These are phyloP conservation scores for Prosapia bicincta DNA, from an alignment of 2,888 invertebrate genomes.

Conservation along the genomic window DNA sequence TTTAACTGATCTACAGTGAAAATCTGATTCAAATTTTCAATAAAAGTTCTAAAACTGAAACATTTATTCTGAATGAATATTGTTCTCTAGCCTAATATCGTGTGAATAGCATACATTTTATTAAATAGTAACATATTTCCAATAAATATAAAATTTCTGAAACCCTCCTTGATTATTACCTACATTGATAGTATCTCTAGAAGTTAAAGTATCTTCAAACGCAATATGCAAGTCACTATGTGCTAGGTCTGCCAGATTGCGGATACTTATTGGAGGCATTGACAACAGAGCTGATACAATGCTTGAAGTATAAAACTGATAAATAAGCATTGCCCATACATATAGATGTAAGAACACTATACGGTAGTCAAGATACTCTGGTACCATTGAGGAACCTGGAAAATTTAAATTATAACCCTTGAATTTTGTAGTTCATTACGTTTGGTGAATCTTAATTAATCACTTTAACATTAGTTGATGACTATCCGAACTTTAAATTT, in stretches of 20 bases:
- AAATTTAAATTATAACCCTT: too few relatives aligned
- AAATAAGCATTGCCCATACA: slow-evolving; percentile 57
- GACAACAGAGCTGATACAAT: slow-evolving; percentile 63
- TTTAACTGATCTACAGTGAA: too few relatives aligned
- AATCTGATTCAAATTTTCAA: too few relatives aligned
- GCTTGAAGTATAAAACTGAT: slow-evolving; percentile 67
- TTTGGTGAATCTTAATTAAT: too few relatives aligned
- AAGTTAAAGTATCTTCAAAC: slow-evolving; percentile 53
- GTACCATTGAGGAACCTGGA: slow-evolving; percentile 18
- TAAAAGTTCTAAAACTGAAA: too few relatives aligned
- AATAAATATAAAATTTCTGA: background rate
- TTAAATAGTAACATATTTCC: background rate
- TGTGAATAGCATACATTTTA: background rate
- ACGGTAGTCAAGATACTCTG: slow-evolving; percentile 43
- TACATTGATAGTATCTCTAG: slow-evolving; percentile 18
- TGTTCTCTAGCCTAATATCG: background rate
- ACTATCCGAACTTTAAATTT: too few relatives aligned
- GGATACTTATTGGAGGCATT: slow-evolving; percentile 59
- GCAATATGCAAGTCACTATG: slow-evolving; percentile 58
- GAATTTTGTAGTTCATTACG: too few relatives aligned
- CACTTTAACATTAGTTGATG: too few relatives aligned
- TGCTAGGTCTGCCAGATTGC: slow-evolving; percentile 55
- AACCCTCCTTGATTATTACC: background rate
- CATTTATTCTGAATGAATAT: too few relatives aligned
- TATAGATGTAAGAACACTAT: slow-evolving; percentile 53